phyloP scores from a whole-genome alignment of 2,113 vertebrate genomes.

The Labeo rohita region DNA sequence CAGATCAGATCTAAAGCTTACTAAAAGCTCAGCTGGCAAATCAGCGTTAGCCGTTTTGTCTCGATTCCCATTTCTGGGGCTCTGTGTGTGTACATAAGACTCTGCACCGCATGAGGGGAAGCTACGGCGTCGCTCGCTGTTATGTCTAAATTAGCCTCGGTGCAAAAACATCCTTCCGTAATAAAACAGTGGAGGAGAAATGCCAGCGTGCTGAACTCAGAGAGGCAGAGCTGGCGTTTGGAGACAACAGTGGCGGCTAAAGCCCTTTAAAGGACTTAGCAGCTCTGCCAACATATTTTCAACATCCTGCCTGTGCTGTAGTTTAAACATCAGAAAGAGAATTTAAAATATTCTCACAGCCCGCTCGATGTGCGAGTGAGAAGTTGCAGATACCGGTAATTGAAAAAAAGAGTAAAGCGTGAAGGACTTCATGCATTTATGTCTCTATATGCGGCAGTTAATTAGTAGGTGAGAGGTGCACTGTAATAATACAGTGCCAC shows the following conservation, averaged over 20 bases:
- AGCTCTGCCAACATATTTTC: not conserved
- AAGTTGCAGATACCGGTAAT: not conserved
- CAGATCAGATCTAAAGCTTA: conserved; percentile 10
- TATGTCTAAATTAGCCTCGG: conserved; percentile 35
- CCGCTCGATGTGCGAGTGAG: not conserved
- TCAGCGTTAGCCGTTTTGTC: conserved; percentile 6
- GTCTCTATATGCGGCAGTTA: not conserved
- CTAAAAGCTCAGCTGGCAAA: conserved; percentile 11
- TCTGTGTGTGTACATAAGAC: not conserved
- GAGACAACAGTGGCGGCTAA: not conserved
- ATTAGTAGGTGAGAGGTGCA: not conserved
- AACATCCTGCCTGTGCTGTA: not conserved
- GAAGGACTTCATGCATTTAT: not conserved
- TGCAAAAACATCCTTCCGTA: conserved; percentile 31
- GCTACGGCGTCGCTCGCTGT: not conserved
- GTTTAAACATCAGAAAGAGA: not conserved
- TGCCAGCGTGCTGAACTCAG: conserved; percentile 16
- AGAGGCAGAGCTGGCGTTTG: conserved; percentile 2
- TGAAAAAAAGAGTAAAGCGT: not conserved
- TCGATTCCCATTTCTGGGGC: conserved; percentile 12
- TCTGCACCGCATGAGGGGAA: not conserved
- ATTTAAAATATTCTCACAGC: not conserved
- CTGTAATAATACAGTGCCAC: not conserved
- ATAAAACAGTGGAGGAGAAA: conserved; percentile 11
- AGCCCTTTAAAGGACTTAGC: conserved; percentile 3